Percentiles rank a stretch among this genome's conserved stretches.
These are phyloP conservation scores for Rhinolophus ferrumequinum DNA, from an alignment of 2,113 vertebrate species.

Conservation along the genomic window DNA sequence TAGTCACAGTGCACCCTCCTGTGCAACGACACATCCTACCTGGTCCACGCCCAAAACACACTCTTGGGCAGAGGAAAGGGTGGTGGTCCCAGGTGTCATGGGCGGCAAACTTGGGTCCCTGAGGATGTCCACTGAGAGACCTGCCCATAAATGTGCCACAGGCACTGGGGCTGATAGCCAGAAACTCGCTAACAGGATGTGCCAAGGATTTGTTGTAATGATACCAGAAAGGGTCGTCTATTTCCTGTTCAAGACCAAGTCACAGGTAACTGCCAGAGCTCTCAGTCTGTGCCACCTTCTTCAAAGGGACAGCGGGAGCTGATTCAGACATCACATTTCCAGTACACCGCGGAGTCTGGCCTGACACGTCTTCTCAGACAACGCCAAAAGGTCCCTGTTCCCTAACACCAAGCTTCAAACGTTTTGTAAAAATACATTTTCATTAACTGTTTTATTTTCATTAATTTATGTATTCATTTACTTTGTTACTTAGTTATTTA, in stretches of 20 bases:
- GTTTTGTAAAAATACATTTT: neutral
- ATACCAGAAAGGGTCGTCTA: neutral
- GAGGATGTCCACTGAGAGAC: neutral
- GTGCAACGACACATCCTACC: neutral
- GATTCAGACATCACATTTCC: neutral
- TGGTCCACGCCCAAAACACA: neutral
- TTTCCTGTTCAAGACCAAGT: neutral
- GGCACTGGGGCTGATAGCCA: neutral
- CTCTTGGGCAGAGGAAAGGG: neutral
- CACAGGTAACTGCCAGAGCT: neutral
- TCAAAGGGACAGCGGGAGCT: neutral
- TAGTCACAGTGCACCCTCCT: neutral
- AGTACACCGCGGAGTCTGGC: neutral
- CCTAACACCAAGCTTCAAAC: neutral
- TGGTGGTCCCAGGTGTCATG: too few species aligned
- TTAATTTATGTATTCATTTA: neutral
- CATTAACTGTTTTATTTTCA: neutral
- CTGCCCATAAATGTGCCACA: neutral
- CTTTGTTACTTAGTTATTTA: neutral
- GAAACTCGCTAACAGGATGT: neutral
- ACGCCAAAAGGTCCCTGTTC: fast-evolving
- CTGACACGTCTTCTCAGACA: neutral
- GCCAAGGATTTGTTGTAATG: neutral
- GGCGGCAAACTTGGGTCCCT: neutral
- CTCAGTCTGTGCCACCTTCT: neutral